Percentiles rank a stretch among this genome's conserved stretches.
These are phyloP conservation scores for Protaetia brevitarsis DNA, from an alignment of 1,140 invertebrate species.

Conservation along the genomic window DNA sequence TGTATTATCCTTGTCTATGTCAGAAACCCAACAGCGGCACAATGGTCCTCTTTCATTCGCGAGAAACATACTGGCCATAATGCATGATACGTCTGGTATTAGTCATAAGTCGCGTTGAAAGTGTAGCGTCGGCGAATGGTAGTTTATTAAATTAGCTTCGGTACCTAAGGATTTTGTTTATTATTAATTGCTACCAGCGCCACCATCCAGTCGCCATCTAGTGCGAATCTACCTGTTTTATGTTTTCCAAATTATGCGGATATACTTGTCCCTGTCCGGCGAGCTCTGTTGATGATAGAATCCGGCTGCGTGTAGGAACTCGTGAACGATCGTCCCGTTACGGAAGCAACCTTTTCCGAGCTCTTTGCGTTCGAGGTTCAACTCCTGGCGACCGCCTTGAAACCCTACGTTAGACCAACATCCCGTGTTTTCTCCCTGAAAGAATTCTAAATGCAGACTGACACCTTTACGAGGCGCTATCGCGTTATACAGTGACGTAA, in stretches of 20 bases:
- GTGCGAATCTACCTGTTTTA: too few species aligned
- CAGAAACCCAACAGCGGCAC: background rate
- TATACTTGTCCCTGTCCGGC: background rate
- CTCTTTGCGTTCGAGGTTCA: conserved; percentile 26
- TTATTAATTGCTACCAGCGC: background rate
- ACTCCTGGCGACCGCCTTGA: conserved; percentile 15
- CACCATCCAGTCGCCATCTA: too few species aligned
- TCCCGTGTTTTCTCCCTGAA: background rate
- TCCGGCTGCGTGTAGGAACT: conserved; percentile 25
- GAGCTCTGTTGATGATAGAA: conserved; percentile 20
- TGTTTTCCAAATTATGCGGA: background rate
- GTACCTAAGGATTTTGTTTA: background rate
- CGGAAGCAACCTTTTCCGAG: background rate
- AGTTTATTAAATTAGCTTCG: conserved; percentile 1
- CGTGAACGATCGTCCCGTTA: conserved; percentile 15
- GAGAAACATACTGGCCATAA: conserved; percentile 14
- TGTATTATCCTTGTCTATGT: too few species aligned
- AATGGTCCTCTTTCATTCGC: conserved; percentile 13
- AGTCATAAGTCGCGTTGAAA: conserved; percentile 20
- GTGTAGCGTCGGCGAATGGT: background rate
- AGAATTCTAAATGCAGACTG: background rate
- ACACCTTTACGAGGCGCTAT: background rate
- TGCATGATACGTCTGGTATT: conserved; percentile 21
- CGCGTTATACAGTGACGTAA: conserved; percentile 25
- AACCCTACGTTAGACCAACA: conserved; percentile 29